Conservation (phyloP, 2,113 vertebrate genomes). For the Elgaria multicarinata region DNA sequence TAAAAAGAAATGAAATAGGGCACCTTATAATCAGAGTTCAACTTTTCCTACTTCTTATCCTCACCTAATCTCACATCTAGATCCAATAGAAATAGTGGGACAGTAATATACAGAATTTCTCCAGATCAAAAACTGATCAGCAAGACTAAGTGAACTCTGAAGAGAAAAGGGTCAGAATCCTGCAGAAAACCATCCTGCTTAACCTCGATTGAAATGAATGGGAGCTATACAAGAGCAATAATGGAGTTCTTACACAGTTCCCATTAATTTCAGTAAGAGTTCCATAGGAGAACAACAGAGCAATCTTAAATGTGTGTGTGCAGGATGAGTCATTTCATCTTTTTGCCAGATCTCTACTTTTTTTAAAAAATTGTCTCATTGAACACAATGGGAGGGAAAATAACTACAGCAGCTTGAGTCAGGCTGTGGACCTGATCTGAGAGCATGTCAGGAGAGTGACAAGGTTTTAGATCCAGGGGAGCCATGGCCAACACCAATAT, state of each 20-base stretch:
- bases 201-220: not conserved
- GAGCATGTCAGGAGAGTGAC: not conserved
- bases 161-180: conserved; percentile 14
- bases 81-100: conserved; percentile 26
- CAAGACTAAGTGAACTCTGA: not conserved
- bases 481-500: not conserved
- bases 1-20: conserved; percentile 32
- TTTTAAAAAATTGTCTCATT: too few species aligned
- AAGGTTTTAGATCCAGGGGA: not conserved
- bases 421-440: not conserved
- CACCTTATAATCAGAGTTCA: conserved; percentile 43
- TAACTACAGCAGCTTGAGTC: not conserved
- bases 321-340: too few species aligned
- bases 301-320: too few species aligned
- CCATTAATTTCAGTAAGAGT: not conserved
- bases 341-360: not conserved
- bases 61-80: conserved; percentile 38
- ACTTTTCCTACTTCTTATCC: conserved; percentile 41
- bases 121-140: conserved; percentile 30
- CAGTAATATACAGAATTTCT: not conserved
- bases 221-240: not conserved
- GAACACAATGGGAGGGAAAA: not conserved
- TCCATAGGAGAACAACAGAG: not conserved
- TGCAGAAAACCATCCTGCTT: not conserved
- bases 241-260: not conserved